A percentile compares a stretch with the other conserved stretches of the same genome.
Conservation (phyloP, 92 coral and sea anemone species). For the Heteractis magnifica region DNA sequence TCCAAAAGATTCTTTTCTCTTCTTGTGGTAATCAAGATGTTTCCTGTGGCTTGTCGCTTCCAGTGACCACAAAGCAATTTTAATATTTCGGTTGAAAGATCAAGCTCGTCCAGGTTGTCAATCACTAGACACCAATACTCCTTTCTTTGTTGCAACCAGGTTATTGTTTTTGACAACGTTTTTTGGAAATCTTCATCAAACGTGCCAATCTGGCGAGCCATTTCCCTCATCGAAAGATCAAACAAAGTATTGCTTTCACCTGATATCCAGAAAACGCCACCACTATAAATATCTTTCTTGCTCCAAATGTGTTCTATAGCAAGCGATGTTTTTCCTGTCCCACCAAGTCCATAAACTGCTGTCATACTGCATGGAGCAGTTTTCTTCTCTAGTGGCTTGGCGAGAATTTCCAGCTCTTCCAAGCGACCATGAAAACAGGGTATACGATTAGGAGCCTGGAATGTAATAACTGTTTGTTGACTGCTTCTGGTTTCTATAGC, state of each 20-base stretch:
- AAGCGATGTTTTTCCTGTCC: constrained; percentile 82
- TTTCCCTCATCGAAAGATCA: constrained; percentile 32
- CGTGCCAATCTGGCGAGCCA: constrained; percentile 66
- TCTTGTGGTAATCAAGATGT: constrained; percentile 66
- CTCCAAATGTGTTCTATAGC: constrained; percentile 71
- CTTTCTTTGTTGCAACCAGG: constrained; percentile 33
- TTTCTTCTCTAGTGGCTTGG: constrained; percentile 15
- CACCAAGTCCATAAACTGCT: constrained; percentile 81
- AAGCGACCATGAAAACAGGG: constrained; percentile 60
- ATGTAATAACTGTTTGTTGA: neutral
- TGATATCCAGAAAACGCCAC: constrained; percentile 86
- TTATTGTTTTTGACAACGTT: constrained; percentile 55
- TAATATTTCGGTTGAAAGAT: constrained; percentile 55
- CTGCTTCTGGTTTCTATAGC: neutral
- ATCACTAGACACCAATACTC: constrained; percentile 64
- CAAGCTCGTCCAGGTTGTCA: constrained; percentile 68
- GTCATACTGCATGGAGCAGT: constrained; percentile 36
- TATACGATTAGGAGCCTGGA: constrained; percentile 50
- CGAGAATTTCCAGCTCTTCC: constrained; percentile 46
- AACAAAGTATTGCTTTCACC: constrained; percentile 65
- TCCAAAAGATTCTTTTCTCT: constrained; percentile 53
- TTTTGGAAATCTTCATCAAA: constrained; percentile 42
- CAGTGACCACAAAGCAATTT: constrained; percentile 63
- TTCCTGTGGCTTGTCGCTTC: constrained; percentile 62
- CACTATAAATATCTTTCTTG: constrained; percentile 52